Percentiles rank a stretch among this genome's conserved stretches.
These are phyloP conservation scores for Parthenolecanium corni DNA, from an alignment of 2,888 invertebrate species.

Conservation along the genomic window DNA sequence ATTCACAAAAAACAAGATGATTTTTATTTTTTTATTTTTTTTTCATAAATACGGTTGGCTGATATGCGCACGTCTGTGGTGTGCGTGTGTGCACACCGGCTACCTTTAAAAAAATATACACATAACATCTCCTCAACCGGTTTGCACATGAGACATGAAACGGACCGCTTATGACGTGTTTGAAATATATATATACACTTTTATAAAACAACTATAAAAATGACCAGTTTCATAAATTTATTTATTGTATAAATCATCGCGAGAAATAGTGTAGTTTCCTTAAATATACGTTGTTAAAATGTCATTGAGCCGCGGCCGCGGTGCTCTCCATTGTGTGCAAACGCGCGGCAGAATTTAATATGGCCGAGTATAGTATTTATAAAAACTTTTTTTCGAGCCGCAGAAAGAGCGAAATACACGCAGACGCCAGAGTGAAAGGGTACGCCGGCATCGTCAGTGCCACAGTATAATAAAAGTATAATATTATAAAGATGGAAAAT, in stretches of 20 bases:
- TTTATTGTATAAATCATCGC: conserved; percentile 26
- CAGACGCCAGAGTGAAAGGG: background rate
- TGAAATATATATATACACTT: conserved; percentile 26
- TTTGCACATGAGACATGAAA: conserved; percentile 21
- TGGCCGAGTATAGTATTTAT: background rate
- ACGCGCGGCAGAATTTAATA: conserved; percentile 14
- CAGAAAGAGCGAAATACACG: background rate
- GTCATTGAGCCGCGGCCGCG: conserved; percentile 21
- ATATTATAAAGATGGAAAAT: background rate
- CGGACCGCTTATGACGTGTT: conserved; percentile 27
- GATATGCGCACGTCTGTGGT: background rate
- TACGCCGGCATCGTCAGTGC: background rate
- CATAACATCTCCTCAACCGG: conserved; percentile 21
- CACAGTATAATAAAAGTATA: background rate
- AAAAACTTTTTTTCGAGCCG: background rate
- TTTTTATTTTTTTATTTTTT: too few species aligned
- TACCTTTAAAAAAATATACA: background rate
- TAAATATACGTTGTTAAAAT: conserved; percentile 27
- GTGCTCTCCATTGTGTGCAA: conserved; percentile 26
- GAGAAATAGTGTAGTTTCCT: conserved; percentile 17
- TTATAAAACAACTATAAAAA: conserved; percentile 26
- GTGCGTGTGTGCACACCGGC: background rate
- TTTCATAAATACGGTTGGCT: too few species aligned
- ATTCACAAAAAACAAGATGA: too few species aligned
- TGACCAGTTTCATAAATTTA: conserved; percentile 28